phyloP scores from a whole-genome alignment of 1,140 invertebrate species.

The Dendroctonus ponderosae region DNA sequence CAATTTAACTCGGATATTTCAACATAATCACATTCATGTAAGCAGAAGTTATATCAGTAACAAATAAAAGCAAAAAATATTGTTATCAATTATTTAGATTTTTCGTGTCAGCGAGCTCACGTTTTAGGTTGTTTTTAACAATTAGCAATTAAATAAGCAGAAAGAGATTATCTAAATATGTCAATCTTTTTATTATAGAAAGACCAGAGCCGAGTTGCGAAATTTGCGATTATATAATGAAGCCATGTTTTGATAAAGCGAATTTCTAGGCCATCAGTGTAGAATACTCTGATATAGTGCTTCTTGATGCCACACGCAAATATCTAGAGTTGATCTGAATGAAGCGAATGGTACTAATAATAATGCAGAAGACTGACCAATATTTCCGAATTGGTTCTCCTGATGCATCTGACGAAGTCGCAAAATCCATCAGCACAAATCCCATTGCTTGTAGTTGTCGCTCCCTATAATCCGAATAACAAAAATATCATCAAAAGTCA shows the following conservation, averaged over 20 bases:
- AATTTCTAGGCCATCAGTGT: slow-evolving; percentile 11
- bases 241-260: not conserved
- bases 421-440: slow-evolving; percentile 56
- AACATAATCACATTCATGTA: too few relatives aligned
- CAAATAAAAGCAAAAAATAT: slow-evolving; percentile 1
- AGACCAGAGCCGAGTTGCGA: slow-evolving; percentile 1
- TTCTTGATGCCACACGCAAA: too few relatives aligned
- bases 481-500: not conserved
- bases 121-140: slow-evolving; percentile 5
- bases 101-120: slow-evolving; percentile 1
- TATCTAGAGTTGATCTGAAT: too few relatives aligned
- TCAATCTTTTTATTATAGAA: slow-evolving; percentile 11
- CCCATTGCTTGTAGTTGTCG: slow-evolving; percentile 4
- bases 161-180: slow-evolving; percentile 15
- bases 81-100: slow-evolving; percentile 5
- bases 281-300: too few relatives aligned
- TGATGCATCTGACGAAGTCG: slow-evolving; percentile 57
- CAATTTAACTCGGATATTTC: too few relatives aligned
- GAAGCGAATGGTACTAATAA: too few relatives aligned
- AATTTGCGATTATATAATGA: slow-evolving; percentile 9
- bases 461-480: too few relatives aligned
- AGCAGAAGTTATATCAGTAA: not conserved
- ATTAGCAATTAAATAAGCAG: slow-evolving; percentile 8
- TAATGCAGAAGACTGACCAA: slow-evolving; percentile 49
- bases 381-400: slow-evolving; percentile 56